Evolutionary conservation across 2,797 vertebrate genomes (phyloP).

Genomic region (Lacerta agilis): DNA sequence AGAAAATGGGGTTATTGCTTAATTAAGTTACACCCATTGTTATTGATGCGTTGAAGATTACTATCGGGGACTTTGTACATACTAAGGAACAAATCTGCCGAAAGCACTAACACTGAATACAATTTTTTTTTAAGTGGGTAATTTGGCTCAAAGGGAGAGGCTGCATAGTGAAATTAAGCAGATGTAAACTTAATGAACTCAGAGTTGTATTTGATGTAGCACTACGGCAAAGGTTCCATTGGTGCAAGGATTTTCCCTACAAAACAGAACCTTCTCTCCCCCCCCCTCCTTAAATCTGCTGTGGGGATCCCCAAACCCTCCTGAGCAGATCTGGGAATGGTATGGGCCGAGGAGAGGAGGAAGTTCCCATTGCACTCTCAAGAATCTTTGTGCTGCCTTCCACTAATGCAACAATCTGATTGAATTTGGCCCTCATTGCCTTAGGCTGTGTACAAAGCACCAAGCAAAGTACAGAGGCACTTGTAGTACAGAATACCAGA

Average conservation of each 20-base stretch:
- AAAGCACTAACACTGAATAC: slow-evolving; percentile 17
- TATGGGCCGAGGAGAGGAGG: no score
- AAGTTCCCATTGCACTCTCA: no score
- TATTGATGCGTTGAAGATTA: slow-evolving; percentile 37
- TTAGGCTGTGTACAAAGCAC: not conserved
- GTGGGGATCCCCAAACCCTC: no score
- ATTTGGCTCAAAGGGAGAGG: slow-evolving; percentile 28
- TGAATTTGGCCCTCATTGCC: not conserved
- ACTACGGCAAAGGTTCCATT: no score
- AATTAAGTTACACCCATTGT: slow-evolving; percentile 36
- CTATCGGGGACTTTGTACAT: not conserved
- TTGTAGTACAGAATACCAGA: no score
- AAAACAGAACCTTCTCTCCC: no score
- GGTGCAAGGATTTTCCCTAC: no score
- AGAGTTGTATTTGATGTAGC: no score
- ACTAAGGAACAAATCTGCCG: slow-evolving; percentile 37
- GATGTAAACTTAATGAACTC: not conserved
- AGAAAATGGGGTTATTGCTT: slow-evolving; percentile 44
- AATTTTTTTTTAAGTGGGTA: not conserved
- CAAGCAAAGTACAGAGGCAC: not conserved
- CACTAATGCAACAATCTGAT: no score
- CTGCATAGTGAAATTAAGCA: slow-evolving; percentile 15
- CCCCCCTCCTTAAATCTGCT: no score
- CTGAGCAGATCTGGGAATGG: no score
- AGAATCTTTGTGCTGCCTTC: no score